Evolutionary conservation across 2,888 invertebrate genomes (phyloP).

Genomic region (Amphimallon solstitiale): DNA sequence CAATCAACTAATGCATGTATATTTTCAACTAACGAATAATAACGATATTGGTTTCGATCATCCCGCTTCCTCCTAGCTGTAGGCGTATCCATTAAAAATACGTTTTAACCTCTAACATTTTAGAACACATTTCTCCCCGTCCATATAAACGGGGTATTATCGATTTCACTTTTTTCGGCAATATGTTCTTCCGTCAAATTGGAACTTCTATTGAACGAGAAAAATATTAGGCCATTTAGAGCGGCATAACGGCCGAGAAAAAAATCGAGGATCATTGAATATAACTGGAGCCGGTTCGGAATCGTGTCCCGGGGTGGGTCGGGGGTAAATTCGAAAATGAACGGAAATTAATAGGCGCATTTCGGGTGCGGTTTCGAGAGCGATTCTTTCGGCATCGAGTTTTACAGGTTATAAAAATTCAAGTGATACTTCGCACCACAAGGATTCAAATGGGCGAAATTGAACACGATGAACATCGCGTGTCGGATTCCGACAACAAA

Average conservation of each 20-base stretch:
- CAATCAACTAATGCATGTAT: no score
- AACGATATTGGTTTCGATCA: no score
- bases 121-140: no score
- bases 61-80: no score
- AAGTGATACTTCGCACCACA: constrained; percentile 3
- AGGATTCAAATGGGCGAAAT: constrained; percentile 10
- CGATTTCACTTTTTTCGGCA: not conserved
- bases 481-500: not conserved
- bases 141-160: no score
- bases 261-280: constrained; percentile 15
- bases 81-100: no score
- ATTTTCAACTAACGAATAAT: no score
- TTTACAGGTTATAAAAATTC: constrained; percentile 17
- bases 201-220: constrained; percentile 25
- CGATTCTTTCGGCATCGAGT: not conserved
- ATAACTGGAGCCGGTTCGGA: not conserved
- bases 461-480: not conserved
- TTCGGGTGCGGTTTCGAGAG: not conserved
- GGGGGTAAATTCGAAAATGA: constrained; percentile 17
- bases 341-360: constrained; percentile 15
- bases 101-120: no score
- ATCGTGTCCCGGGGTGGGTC: not conserved
- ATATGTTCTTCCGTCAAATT: constrained; percentile 27
- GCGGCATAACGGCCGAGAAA: not conserved
- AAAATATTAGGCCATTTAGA: constrained; percentile 18